Percentiles rank a stretch among this genome's conserved stretches.
phyloP scores from a whole-genome alignment of 2,797 vertebrate genomes.

The Sitta carolinensis region DNA sequence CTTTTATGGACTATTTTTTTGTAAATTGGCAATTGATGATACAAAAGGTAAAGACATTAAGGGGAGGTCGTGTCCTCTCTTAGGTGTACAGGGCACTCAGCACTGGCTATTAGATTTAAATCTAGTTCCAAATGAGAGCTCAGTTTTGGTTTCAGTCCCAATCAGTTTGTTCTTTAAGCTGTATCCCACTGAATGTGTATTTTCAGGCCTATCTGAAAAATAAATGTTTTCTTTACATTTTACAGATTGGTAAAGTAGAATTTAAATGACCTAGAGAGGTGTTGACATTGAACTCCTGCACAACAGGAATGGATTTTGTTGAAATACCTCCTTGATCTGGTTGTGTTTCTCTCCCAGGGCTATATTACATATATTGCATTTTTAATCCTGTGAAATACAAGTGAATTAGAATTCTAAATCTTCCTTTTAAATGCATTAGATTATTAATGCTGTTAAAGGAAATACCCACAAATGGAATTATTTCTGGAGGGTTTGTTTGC shows the following conservation, averaged over 20 bases:
- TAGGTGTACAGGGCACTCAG: background rate
- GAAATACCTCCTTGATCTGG: background rate
- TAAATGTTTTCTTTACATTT: background rate
- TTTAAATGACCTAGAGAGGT: background rate
- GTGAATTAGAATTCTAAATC: slow-evolving; percentile 41
- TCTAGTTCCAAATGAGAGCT: background rate
- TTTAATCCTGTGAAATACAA: slow-evolving; percentile 51
- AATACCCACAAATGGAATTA: slow-evolving; percentile 58
- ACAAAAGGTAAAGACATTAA: background rate
- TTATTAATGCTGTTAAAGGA: slow-evolving; percentile 62
- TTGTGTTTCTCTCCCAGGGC: background rate
- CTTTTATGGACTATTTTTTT: background rate
- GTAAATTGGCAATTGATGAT: background rate
- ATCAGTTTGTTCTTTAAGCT: background rate
- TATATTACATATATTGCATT: slow-evolving; percentile 31
- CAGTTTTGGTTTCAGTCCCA: background rate
- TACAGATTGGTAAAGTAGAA: background rate
- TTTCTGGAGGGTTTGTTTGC: slow-evolving; percentile 41
- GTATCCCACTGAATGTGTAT: background rate
- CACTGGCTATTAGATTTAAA: background rate
- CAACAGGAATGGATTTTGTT: background rate
- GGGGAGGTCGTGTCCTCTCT: rapidly evolving
- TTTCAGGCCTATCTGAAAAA: background rate
- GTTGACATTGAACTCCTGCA: background rate
- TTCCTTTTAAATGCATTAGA: slow-evolving; percentile 55